These are phyloP conservation scores for Aethes cnicana DNA, from an alignment of 2,888 invertebrate species.

Conservation along the genomic window DNA sequence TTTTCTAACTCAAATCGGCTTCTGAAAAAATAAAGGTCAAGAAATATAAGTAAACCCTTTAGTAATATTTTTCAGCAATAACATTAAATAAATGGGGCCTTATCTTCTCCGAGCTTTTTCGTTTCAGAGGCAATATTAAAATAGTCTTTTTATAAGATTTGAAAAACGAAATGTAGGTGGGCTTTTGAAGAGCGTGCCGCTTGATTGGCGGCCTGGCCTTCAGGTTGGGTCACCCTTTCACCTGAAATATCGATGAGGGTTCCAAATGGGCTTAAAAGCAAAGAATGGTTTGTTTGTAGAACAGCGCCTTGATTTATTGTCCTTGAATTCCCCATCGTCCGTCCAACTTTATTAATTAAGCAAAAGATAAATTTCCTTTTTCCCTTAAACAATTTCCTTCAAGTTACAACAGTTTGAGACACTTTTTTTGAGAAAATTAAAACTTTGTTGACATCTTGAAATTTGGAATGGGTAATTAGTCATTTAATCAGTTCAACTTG, in stretches of 20 bases:
- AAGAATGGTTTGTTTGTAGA: constrained; percentile 56
- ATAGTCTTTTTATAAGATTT: neutral
- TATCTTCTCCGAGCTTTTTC: neutral
- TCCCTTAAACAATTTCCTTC: constrained; percentile 72
- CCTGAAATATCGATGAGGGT: constrained; percentile 57
- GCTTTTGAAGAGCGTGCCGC: neutral
- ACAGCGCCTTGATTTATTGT: constrained; percentile 77
- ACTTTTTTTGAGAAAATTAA: constrained; percentile 40
- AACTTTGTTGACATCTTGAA: constrained; percentile 33
- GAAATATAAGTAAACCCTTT: neutral
- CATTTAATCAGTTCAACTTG: neutral
- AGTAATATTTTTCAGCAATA: neutral
- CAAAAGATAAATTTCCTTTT: constrained; percentile 79
- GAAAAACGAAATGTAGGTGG: neutral
- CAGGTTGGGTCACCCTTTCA: constrained; percentile 36
- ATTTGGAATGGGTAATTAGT: constrained; percentile 20
- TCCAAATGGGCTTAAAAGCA: constrained; percentile 57
- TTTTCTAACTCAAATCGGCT: no score
- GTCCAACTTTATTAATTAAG: constrained; percentile 79
- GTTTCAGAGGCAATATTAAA: neutral
- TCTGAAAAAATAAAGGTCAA: neutral
- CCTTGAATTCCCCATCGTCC: constrained; percentile 66
- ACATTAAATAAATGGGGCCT: neutral
- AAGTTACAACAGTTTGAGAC: constrained; percentile 59
- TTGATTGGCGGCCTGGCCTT: no score